These are phyloP conservation scores for Creontiades dilutus DNA, from an alignment of 2,888 invertebrate genomes.

Conservation along the genomic window DNA sequence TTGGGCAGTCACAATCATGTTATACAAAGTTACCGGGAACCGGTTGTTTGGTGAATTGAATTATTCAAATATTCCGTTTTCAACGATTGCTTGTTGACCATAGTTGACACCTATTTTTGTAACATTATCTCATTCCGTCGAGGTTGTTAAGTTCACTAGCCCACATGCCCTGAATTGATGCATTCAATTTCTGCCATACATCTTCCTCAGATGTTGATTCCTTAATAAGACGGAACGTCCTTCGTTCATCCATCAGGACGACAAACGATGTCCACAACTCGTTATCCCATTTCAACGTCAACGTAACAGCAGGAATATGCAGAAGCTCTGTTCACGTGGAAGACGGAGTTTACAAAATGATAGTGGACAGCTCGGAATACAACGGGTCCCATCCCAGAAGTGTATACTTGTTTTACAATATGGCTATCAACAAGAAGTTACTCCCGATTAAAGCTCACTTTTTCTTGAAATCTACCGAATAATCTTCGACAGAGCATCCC, in stretches of 20 bases:
- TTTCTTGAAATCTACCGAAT: conserved; percentile 62
- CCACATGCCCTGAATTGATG: too few species aligned
- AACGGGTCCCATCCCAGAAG: neutral
- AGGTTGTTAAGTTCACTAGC: too few species aligned
- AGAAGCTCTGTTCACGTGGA: neutral
- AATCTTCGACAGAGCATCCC: too few species aligned
- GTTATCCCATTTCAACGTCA: neutral
- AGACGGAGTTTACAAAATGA: conserved; percentile 19
- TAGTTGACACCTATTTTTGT: too few species aligned
- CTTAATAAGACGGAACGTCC: neutral
- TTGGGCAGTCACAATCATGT: too few species aligned
- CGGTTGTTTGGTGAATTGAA: too few species aligned
- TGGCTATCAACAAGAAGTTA: conserved; percentile 69
- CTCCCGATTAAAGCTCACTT: conserved; percentile 74
- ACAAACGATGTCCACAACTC: neutral
- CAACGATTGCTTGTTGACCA: too few species aligned
- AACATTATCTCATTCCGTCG: too few species aligned
- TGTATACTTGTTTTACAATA: neutral
- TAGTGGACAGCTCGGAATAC: neutral
- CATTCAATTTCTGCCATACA: neutral
- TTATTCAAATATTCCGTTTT: too few species aligned
- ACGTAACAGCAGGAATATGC: neutral
- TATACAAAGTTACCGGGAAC: too few species aligned
- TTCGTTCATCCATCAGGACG: neutral
- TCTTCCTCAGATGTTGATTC: neutral